Base-by-base conservation (phyloP, 2,888 invertebrate genomes). In the Gerris lacustris region DNA sequence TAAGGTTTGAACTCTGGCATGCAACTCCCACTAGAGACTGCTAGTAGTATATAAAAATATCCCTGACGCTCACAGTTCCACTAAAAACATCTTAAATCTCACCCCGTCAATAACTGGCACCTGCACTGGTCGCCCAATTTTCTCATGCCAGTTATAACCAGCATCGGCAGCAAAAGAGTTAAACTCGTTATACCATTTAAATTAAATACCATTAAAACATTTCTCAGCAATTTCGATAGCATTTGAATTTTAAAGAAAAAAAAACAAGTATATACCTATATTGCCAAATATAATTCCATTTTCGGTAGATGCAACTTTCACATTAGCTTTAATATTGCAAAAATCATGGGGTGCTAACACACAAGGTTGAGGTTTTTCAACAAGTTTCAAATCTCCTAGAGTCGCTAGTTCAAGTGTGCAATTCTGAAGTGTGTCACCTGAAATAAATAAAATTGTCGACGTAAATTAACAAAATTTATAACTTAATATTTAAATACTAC, bases 271-370 rank as follows among this genome's bases (percentile, higher is more conserved):
- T 81, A 79, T 77, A 90, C 94, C 94, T 76, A 99, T 98, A 80
- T 98, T 99, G 72, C 98, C 98, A 83, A 99, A 99, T 77, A 99
- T 99, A 76, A 99, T 96, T 72, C 98, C 99, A 82, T 99, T 99
- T 83, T 99, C 99, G 0, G 99, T 99, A 15, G 97, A 98, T 0
- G 98, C 95, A n/a, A 96, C 96, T 82, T 98, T 98, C 64, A 98
- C 96, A 79, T 95, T 96, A 6, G 98, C 98, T 82, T 97, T 96
- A 78, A 99, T 98, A 80, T 96, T 94, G 78, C 96, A 94, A 82
- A 94, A 99, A 84, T 98, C 99, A 77, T 96, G 87, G 0, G 99
- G 97, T 6, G 95, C 98, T 76, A 99, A 84, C 69, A 98, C 96
- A 69, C 97, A 89, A 0, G 96, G 92, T 77, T 91, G 91, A 0